Conservation (phyloP, 1,140 invertebrate species). For the Drosophila athabasca region DNA sequence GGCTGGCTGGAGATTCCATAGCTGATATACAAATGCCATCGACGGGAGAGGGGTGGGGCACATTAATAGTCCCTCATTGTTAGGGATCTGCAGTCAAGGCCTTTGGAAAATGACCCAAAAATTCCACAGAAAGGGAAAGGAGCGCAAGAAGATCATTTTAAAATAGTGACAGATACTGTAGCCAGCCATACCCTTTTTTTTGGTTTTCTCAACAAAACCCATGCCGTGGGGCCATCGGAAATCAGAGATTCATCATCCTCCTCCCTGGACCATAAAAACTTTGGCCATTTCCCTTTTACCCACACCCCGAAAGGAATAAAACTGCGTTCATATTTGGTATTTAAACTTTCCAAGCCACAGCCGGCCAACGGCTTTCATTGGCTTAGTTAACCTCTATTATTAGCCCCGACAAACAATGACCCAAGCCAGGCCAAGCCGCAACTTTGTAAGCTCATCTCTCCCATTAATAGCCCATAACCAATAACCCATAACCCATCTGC, state of each 20-base stretch:
- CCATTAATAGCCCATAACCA: constrained; percentile 60
- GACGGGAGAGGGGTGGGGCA: constrained; percentile 24
- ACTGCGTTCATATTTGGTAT: constrained; percentile 43
- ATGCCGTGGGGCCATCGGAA: constrained; percentile 6
- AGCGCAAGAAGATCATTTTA: background rate
- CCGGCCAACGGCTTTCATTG: constrained; percentile 55
- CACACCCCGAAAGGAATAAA: constrained; percentile 18
- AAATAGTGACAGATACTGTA: too few relatives aligned
- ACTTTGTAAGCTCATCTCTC: constrained; percentile 32
- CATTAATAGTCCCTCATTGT: constrained; percentile 50
- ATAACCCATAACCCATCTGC: constrained; percentile 14
- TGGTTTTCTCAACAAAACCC: constrained; percentile 1
- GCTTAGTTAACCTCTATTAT: constrained; percentile 74
- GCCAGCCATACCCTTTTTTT: too few relatives aligned
- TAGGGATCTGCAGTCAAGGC: constrained; percentile 30
- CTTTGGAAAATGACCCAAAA: constrained; percentile 31
- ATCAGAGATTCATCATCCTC: constrained; percentile 17
- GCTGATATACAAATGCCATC: constrained; percentile 34
- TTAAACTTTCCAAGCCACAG: constrained; percentile 37
- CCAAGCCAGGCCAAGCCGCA: constrained; percentile 14
- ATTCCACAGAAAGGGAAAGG: constrained; percentile 43
- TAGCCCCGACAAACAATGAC: constrained; percentile 50
- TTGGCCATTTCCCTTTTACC: constrained; percentile 24
- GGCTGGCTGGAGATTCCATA: constrained; percentile 25
- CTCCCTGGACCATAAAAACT: constrained; percentile 16